Evolutionary conservation across 1,140 invertebrate species (phyloP).

Genomic region (Rhopalosiphum padi): DNA sequence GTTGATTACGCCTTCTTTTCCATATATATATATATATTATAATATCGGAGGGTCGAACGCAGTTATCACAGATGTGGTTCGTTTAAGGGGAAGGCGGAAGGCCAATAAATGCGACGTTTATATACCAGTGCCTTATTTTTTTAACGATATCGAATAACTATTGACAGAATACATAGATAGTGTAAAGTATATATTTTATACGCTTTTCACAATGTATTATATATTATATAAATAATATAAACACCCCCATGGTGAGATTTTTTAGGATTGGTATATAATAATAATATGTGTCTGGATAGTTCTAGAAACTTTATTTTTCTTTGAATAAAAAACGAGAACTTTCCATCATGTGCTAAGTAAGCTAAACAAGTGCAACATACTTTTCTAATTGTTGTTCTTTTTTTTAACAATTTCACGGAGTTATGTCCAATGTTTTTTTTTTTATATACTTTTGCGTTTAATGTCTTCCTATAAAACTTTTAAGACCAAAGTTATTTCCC

Average conservation of each 20-base stretch:
- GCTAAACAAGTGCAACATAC: conserved; percentile 10
- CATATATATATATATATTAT: not conserved
- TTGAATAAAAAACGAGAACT: not conserved
- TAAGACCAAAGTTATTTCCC: not conserved
- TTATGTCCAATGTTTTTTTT: not conserved
- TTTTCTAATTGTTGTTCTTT: conserved; percentile 10
- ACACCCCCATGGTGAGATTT: not conserved
- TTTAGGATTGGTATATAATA: not conserved
- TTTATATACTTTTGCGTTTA: not conserved
- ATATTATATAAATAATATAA: not conserved
- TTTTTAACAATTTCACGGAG: not conserved
- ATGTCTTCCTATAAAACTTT: conserved; percentile 7
- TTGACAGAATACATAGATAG: not conserved
- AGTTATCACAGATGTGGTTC: not conserved
- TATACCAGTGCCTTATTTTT: not conserved
- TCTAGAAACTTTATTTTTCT: not conserved
- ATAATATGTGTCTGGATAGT: not conserved
- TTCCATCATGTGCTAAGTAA: not conserved
- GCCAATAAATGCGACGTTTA: not conserved
- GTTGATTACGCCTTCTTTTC: not conserved
- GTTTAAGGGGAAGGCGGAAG: not conserved
- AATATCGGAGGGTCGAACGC: not conserved
- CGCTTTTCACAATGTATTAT: not conserved
- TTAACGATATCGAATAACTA: not conserved
- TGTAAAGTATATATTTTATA: not conserved